phyloP scores from a whole-genome alignment of 2,113 vertebrate genomes.

The Pithys albifrons region DNA sequence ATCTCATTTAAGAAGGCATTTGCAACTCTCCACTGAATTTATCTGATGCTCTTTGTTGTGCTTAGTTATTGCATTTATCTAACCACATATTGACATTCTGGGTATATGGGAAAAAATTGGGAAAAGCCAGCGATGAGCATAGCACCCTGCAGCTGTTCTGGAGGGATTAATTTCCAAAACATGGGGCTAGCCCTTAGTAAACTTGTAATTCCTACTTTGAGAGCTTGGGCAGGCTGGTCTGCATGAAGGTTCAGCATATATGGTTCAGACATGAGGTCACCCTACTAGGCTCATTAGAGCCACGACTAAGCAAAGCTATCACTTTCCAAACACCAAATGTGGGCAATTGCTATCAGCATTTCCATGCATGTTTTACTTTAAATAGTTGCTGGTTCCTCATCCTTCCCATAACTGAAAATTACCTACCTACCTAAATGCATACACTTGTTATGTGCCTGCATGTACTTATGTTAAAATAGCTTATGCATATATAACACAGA shows the following conservation, averaged over 20 bases:
- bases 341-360: constrained; percentile 55
- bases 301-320: not conserved
- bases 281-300: not conserved
- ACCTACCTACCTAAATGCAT: constrained; percentile 58
- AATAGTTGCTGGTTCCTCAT: constrained; percentile 53
- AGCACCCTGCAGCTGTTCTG: constrained; percentile 9
- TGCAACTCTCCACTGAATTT: not conserved
- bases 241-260: not conserved
- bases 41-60: not conserved
- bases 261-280: not conserved
- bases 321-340: constrained; percentile 22
- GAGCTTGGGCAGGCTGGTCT: not conserved
- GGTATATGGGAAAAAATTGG: not conserved
- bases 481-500: constrained; percentile 35
- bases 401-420: constrained; percentile 57
- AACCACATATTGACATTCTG: not conserved
- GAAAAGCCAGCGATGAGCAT: not conserved
- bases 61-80: not conserved
- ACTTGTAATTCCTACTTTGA: not conserved
- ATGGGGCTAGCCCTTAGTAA: not conserved
- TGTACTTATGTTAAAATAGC: constrained; percentile 64
- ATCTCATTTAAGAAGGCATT: not conserved
- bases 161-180: constrained; percentile 1
- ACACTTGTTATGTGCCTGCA: constrained; percentile 44
- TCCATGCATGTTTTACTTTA: constrained; percentile 62